Evolutionary conservation across 2,797 vertebrate species (phyloP).

Genomic region (Myotis vivesi): DNA sequence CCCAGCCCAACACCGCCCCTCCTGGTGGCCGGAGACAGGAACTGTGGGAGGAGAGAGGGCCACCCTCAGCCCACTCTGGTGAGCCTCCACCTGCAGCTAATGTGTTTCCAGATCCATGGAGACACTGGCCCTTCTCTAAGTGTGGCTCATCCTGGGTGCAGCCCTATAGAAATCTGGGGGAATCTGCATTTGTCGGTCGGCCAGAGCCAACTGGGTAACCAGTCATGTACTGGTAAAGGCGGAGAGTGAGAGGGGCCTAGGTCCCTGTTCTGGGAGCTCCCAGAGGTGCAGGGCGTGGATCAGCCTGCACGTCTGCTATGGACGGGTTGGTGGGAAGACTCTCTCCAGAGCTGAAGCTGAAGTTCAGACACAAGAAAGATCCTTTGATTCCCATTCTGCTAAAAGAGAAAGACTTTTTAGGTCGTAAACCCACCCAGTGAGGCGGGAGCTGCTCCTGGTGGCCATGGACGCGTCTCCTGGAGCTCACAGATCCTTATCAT

Average conservation of each 20-base stretch:
- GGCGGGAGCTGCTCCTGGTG: background rate
- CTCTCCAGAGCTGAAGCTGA: background rate
- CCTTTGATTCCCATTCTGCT: background rate
- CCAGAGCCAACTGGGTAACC: background rate
- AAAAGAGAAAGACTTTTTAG: background rate
- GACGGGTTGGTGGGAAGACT: background rate
- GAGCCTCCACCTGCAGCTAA: background rate
- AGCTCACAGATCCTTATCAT: background rate
- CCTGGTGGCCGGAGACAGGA: background rate
- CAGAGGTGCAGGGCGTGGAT: fast-evolving
- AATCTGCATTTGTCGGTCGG: background rate
- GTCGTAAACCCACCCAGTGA: background rate
- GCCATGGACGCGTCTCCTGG: background rate
- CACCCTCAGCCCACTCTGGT: background rate
- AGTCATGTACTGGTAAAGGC: background rate
- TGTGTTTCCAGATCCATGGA: background rate
- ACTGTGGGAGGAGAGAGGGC: background rate
- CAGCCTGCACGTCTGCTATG: background rate
- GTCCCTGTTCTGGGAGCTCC: background rate
- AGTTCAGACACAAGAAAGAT: background rate
- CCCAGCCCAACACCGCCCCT: background rate
- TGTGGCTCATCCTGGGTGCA: background rate
- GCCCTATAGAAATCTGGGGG: background rate
- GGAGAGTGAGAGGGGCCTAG: no score
- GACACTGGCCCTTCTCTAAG: background rate